Evolutionary conservation across 2,113 vertebrate genomes (phyloP), one percentile per base, ranked within the genome.

Genomic region (Myotis yumanensis): DNA sequence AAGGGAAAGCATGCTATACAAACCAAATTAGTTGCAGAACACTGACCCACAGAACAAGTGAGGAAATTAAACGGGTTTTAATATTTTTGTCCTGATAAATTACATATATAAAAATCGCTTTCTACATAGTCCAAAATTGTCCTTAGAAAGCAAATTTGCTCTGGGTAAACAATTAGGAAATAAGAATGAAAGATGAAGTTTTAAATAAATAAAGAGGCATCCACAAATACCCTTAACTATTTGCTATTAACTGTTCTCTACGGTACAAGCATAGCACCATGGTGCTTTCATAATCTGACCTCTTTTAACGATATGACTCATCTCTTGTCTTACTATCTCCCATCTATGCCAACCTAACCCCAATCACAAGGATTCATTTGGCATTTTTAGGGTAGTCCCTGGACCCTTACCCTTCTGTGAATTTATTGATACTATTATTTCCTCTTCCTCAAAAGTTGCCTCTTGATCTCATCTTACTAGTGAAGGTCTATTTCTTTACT

Each of bases 41-140:
- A 22, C 46, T 92, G 59, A 79, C 20, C n/a, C 40, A 17, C 10
- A 85, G 20, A 76, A 76, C 5, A 72, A 86, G 2, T 66, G 7
- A 82, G 5, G 43, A 93, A 79, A 68, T 3, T 62, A 73, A 90
- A 71, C 8, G 30, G 11, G 15, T 30, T 83, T 95, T 93, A 66
- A 83, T 84, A 69, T 10, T 86, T 77, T 80, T 95, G 3, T 93
- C 40, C 90, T 81, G 40, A n/a, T 86, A 86, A 94, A 83, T 91
- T 91, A 30, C 15, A 54, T 28, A 75, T 71, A n/a, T 88, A 3
- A 92, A 75, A 69, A 73, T 88, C 48, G 71, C 14, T 93, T 51
- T 18, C 28, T 68, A 43, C 3, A 48, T 81, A 72, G 84, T 86
- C 43, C 18, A 59, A 76, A 88, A 52, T 52, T 16, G 11, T 68